These are phyloP conservation scores for Pseudobourletiella spinata DNA, from an alignment of 1,140 invertebrate genomes.

Conservation along the genomic window DNA sequence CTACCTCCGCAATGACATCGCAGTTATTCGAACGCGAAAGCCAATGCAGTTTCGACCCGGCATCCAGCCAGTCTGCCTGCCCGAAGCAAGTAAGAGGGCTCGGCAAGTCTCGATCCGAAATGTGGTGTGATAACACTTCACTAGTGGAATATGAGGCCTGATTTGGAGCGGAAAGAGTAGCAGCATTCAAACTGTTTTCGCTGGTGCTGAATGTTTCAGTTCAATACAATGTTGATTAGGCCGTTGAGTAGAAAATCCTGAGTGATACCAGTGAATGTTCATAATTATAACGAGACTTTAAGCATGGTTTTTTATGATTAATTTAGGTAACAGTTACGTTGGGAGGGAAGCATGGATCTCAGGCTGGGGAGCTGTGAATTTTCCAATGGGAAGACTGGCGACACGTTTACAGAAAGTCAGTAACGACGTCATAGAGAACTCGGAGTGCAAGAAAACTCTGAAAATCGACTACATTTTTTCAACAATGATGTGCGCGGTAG, in stretches of 20 bases:
- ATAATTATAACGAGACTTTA: too few relatives aligned
- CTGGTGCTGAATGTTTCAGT: too few relatives aligned
- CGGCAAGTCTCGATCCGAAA: too few relatives aligned
- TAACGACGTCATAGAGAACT: constrained; percentile 31
- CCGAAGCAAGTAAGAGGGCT: constrained; percentile 37
- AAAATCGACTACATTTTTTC: constrained; percentile 31
- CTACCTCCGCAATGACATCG: constrained; percentile 44
- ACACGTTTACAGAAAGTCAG: constrained; percentile 26
- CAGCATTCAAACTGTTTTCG: too few relatives aligned
- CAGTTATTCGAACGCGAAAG: constrained; percentile 42
- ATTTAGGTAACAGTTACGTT: constrained; percentile 38
- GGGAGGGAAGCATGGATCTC: constrained; percentile 42
- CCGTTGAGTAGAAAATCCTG: too few relatives aligned
- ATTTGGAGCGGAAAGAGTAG: too few relatives aligned
- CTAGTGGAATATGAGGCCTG: not conserved
- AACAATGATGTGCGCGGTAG: constrained; percentile 41
- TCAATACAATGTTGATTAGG: too few relatives aligned
- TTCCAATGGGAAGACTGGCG: constrained; percentile 39
- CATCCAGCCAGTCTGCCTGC: constrained; percentile 45
- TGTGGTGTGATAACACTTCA: not conserved
- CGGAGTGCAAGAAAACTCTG: constrained; percentile 24
- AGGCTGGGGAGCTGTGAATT: constrained; percentile 45
- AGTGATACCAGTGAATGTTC: too few relatives aligned
- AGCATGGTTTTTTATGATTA: not conserved
- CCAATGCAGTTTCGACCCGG: constrained; percentile 41